Evolutionary conservation across 2,888 invertebrate genomes (phyloP).

Genomic region (Drosophila hamatofila): DNA sequence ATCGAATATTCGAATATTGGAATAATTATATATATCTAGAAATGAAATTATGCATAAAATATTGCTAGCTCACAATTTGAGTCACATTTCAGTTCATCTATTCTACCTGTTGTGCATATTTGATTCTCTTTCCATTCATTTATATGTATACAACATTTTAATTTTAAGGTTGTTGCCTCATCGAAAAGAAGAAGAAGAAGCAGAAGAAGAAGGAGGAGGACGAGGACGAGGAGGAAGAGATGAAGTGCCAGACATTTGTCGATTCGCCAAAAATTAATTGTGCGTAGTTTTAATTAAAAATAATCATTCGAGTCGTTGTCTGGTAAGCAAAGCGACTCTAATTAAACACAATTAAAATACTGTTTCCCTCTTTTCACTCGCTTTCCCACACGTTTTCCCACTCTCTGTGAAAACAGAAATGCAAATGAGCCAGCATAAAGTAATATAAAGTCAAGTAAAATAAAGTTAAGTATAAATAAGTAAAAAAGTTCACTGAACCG

Average conservation of each 20-base stretch:
- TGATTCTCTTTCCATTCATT: conserved; percentile 31
- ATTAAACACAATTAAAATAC: conserved; percentile 75
- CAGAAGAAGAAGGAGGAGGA: background rate
- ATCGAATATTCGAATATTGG: background rate
- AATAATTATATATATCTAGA: conserved; percentile 8
- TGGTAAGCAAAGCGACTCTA: conserved; percentile 62
- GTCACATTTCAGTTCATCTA: conserved; percentile 24
- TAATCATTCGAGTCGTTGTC: conserved; percentile 62
- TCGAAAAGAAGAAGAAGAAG: background rate
- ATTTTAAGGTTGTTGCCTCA: conserved; percentile 36
- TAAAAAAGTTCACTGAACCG: conserved; percentile 63
- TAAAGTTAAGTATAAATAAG: conserved; percentile 28
- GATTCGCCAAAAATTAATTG: conserved; percentile 57
- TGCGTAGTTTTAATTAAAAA: conserved; percentile 71
- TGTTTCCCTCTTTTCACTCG: conserved; percentile 20
- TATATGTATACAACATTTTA: conserved; percentile 11
- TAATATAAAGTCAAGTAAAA: conserved; percentile 32
- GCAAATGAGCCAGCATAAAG: conserved; percentile 71
- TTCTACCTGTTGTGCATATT: conserved; percentile 66
- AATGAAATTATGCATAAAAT: conserved; percentile 35
- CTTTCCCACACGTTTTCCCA: conserved; percentile 2
- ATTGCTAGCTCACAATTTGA: conserved; percentile 39
- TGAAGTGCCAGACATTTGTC: conserved; percentile 26
- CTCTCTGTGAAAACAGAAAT: conserved; percentile 47
- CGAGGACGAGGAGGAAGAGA: background rate